Percentiles rank a stretch among this genome's conserved stretches.
phyloP scores from a whole-genome alignment of 2,888 invertebrate genomes.

The Agonopterix arenella region DNA sequence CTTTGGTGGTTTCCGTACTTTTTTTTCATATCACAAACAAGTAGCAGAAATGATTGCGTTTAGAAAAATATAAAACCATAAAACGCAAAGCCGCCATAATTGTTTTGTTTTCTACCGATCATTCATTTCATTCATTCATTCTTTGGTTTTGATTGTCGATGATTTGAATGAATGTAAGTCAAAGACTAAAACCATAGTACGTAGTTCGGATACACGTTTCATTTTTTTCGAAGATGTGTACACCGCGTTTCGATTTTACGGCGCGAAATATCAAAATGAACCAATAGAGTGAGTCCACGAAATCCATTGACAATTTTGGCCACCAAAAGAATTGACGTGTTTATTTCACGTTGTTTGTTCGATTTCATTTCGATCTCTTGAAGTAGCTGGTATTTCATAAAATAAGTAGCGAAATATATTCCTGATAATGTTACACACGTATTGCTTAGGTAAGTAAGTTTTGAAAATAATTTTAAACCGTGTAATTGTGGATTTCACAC shows the following conservation, averaged over 20 bases:
- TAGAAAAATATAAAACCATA: too few relatives aligned
- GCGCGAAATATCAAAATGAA: constrained; percentile 29
- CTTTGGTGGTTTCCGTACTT: background rate
- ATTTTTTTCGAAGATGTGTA: too few relatives aligned
- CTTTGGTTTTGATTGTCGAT: too few relatives aligned
- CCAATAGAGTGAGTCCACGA: constrained; percentile 62
- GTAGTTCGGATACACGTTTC: too few relatives aligned
- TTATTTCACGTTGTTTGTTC: constrained; percentile 27
- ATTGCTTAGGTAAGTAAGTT: constrained; percentile 49
- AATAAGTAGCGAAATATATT: constrained; percentile 28
- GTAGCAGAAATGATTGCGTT: too few relatives aligned
- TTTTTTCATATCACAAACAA: constrained; percentile 4
- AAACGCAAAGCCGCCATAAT: too few relatives aligned
- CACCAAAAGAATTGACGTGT: constrained; percentile 51
- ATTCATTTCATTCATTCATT: too few relatives aligned
- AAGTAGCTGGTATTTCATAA: constrained; percentile 24
- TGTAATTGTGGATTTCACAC: constrained; percentile 27
- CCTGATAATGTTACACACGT: constrained; percentile 45
- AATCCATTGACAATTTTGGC: constrained; percentile 59
- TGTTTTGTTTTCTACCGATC: too few relatives aligned
- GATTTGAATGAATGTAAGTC: too few relatives aligned
- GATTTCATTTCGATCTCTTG: constrained; percentile 25
- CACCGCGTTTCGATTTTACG: background rate
- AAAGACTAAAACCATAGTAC: too few relatives aligned
- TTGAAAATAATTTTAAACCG: constrained; percentile 41